Evolutionary conservation across 2,888 invertebrate genomes (phyloP).

Genomic region (Cephus nigrinus): DNA sequence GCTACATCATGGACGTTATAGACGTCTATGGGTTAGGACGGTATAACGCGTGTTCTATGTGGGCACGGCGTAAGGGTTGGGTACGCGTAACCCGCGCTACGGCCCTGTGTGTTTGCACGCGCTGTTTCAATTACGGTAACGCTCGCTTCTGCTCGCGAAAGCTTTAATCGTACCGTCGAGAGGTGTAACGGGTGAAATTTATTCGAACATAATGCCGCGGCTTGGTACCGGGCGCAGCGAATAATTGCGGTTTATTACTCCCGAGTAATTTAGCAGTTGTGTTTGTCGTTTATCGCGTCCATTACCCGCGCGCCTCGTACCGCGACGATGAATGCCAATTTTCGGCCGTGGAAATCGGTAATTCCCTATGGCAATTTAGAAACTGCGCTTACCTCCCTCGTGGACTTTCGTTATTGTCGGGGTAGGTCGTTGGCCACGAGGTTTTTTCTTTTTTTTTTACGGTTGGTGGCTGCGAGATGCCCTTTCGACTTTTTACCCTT

Average conservation of each 20-base stretch:
- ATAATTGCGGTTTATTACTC: conserved; percentile 6
- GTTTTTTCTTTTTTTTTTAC: no score
- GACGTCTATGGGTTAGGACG: no score
- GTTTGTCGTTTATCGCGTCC: conserved; percentile 7
- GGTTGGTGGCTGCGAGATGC: no score
- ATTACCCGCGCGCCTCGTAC: not conserved
- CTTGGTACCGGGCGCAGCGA: not conserved
- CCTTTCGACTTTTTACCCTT: no score
- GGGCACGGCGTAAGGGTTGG: no score
- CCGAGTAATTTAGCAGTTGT: conserved; percentile 4
- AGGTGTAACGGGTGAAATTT: not conserved
- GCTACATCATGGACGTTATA: no score
- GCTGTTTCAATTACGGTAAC: not conserved
- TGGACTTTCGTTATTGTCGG: not conserved
- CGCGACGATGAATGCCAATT: not conserved
- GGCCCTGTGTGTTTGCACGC: not conserved
- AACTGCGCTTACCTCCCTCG: no score
- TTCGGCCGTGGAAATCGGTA: not conserved
- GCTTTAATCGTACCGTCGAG: conserved; percentile 6
- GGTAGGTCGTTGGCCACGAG: no score
- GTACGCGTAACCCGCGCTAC: no score
- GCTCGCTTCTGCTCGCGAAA: not conserved
- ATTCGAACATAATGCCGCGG: conserved; percentile 4
- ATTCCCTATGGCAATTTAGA: not conserved
- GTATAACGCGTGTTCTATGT: no score